Conservation (phyloP, 2,888 invertebrate species). For the Ceraclea dissimilis region DNA sequence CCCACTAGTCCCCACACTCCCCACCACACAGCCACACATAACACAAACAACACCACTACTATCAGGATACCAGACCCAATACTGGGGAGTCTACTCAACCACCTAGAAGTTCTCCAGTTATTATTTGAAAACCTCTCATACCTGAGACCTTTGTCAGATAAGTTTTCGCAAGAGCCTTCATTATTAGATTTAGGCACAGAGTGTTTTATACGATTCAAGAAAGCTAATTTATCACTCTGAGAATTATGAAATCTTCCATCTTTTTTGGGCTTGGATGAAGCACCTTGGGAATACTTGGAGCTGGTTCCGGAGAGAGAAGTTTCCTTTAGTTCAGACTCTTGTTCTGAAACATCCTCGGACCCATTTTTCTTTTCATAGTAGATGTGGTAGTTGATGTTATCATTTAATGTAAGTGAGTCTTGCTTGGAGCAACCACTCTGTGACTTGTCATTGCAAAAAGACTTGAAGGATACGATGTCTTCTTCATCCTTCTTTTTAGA, state of each 20-base stretch:
- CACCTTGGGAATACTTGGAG: constrained; percentile 35
- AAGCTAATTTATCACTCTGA: constrained; percentile 30
- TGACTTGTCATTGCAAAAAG: constrained; percentile 49
- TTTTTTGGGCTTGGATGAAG: constrained; percentile 7
- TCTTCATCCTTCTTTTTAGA: constrained; percentile 43
- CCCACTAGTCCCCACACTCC: constrained; percentile 41
- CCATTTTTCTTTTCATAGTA: constrained; percentile 41
- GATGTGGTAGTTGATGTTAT: constrained; percentile 47
- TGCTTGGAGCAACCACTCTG: constrained; percentile 37
- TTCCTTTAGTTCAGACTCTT: constrained; percentile 33
- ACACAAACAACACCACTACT: constrained; percentile 34
- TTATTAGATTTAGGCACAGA: constrained; percentile 18
- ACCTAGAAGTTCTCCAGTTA: constrained; percentile 6
- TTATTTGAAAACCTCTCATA: constrained; percentile 28
- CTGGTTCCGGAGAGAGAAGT: constrained; percentile 40
- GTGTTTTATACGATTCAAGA: constrained; percentile 23
- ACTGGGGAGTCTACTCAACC: constrained; percentile 34
- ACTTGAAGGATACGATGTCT: constrained; percentile 52
- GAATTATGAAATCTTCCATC: constrained; percentile 34
- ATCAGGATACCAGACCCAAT: constrained; percentile 38
- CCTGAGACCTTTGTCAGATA: constrained; percentile 36
- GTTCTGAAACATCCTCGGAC: constrained; percentile 31
- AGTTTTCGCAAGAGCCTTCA: constrained; percentile 15
- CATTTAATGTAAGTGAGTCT: constrained; percentile 49
- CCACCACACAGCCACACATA: constrained; percentile 42